Conservation (phyloP, 2,888 invertebrate species). For the Drosophila trichaetosa region DNA sequence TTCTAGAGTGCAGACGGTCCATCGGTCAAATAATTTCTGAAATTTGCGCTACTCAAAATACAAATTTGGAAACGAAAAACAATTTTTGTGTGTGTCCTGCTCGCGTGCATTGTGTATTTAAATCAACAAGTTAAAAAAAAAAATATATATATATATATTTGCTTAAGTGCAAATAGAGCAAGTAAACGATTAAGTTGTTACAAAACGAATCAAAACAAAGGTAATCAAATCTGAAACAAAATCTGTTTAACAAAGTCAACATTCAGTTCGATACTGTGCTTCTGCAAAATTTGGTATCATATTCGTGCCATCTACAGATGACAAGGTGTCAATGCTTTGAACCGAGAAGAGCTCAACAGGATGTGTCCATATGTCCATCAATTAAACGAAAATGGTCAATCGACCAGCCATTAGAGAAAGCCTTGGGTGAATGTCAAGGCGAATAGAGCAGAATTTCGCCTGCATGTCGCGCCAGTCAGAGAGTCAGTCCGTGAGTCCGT, state of each 20-base stretch:
- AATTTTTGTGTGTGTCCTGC: constrained; percentile 57
- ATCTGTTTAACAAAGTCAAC: not conserved
- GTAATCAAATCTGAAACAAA: constrained; percentile 36
- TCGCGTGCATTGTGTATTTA: constrained; percentile 38
- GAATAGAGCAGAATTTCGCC: constrained; percentile 30
- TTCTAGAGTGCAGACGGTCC: constrained; percentile 73
- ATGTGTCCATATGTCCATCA: constrained; percentile 72
- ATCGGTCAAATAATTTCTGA: constrained; percentile 47
- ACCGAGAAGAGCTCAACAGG: constrained; percentile 56
- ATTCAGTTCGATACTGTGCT: constrained; percentile 7
- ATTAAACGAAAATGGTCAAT: constrained; percentile 79
- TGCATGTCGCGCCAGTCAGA: constrained; percentile 28
- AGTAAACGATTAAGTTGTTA: constrained; percentile 30
- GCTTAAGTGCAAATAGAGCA: constrained; percentile 37
- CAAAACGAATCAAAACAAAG: constrained; percentile 25
- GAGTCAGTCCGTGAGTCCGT: constrained; percentile 2
- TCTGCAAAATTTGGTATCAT: constrained; percentile 36
- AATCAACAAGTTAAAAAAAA: constrained; percentile 5
- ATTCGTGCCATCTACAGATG: constrained; percentile 58
- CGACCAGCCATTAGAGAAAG: constrained; percentile 73
- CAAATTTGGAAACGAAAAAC: constrained; percentile 23
- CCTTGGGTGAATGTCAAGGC: constrained; percentile 72
- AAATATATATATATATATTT: constrained; percentile 9
- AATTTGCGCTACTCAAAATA: constrained; percentile 9
- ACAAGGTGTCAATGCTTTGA: constrained; percentile 70